Conservation (phyloP, 2,797 vertebrate species). For the Enteromius afrohamiltoni region DNA sequence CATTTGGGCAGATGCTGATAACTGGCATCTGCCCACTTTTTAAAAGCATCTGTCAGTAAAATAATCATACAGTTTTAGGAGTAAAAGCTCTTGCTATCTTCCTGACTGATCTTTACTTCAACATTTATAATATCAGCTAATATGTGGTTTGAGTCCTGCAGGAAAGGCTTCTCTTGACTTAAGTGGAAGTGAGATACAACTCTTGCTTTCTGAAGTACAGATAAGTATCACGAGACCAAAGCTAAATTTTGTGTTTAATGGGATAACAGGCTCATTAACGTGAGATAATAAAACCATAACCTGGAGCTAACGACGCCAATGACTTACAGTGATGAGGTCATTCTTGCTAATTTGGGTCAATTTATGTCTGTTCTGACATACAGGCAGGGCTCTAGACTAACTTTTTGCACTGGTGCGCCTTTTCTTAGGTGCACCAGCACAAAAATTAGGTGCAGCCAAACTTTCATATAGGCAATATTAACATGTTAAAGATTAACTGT, state of each 20-base stretch:
- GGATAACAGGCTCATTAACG: constrained; percentile 18
- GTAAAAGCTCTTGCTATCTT: background rate
- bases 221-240: background rate
- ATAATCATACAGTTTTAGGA: background rate
- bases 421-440: no score
- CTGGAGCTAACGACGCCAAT: constrained; percentile 34
- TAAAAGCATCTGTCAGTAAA: background rate
- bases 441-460: no score
- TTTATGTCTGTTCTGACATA: background rate
- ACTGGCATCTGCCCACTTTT: background rate
- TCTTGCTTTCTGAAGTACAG: constrained; percentile 6
- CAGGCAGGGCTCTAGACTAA: background rate
- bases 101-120: background rate
- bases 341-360: constrained; percentile 37
- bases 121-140: background rate
- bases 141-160: background rate
- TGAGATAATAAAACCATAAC: constrained; percentile 37
- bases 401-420: no score
- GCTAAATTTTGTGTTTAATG: constrained; percentile 27
- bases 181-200: background rate
- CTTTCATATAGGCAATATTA: no score
- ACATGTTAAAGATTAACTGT: no score
- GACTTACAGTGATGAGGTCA: constrained; percentile 39
- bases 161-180: background rate
- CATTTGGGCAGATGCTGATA: background rate